Evolutionary conservation across 2,797 vertebrate species (phyloP), one percentile per base, ranked within the genome.

Genomic region (Anguilla anguilla): DNA sequence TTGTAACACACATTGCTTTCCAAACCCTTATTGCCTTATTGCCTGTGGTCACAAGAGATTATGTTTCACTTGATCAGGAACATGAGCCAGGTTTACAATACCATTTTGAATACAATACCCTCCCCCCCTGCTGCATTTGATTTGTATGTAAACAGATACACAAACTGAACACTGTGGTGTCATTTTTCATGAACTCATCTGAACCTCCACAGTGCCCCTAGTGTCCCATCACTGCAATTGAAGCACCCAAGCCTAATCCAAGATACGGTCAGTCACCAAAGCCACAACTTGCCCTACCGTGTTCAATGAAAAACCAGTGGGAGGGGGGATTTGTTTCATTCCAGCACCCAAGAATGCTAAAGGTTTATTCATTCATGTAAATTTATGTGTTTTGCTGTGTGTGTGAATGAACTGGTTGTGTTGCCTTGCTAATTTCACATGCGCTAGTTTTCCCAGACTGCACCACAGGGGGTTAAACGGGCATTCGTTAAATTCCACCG

Each of bases 121-220:
- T 57, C 61, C 77, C 64, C 74, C 28, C 74, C 57, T 81, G 77
- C 81, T 31, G 49, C 31, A 13, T 64, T 87, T 72, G 28, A 53
- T 17, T 88, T 77, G 9, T 88, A 88, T 82, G 83, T 88, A 88
- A 88, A 85, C 51, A 90, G 72, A 87, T 90, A 79, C 86, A 89
- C 51, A 86, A 49, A 79, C 51, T 46, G 86, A 67, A 64, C 7
- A 25, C 79, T 85, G 67, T 10, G 6, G 57, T 90, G 85, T 79
- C 39, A 79, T 19, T 35, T 88, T 87, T 86, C 86, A 87, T 86
- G 81, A 90, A 89, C 86, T 86, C 59, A 61, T 72, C 19, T 81
- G 85, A 90, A 86, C 81, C 59, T 28, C 13, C 51, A 25, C 53
- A 79, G 67, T 84, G 86, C 86, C 81, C 55, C 79, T 31, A 69